These are phyloP conservation scores for Mercenaria mercenaria DNA, from an alignment of 1,140 invertebrate genomes.

Conservation along the genomic window DNA sequence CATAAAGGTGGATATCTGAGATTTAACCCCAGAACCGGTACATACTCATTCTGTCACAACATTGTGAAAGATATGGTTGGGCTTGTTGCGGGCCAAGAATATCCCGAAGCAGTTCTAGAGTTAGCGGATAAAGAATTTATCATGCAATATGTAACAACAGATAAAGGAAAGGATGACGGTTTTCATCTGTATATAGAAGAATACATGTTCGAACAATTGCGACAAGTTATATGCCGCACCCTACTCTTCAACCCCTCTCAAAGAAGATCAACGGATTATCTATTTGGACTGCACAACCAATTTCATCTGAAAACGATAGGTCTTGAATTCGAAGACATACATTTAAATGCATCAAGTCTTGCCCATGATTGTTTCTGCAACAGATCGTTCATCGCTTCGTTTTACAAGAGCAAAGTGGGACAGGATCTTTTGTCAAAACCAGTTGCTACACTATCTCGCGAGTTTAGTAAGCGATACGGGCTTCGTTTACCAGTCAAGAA, in stretches of 20 bases:
- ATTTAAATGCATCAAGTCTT: neutral
- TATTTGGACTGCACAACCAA: too few relatives aligned
- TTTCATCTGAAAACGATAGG: too few relatives aligned
- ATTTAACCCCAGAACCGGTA: neutral
- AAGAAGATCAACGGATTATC: too few relatives aligned
- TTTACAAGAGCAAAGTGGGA: neutral
- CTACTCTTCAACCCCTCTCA: neutral
- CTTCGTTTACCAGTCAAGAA: neutral
- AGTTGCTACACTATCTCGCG: neutral
- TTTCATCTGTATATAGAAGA: neutral
- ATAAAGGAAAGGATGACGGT: neutral
- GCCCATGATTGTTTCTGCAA: neutral
- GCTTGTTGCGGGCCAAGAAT: conserved; percentile 15
- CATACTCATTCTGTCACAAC: conserved; percentile 12
- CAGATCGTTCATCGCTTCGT: neutral
- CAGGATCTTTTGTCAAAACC: neutral
- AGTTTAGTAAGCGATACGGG: neutral
- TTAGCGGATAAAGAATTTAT: conserved; percentile 6
- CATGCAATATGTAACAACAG: neutral
- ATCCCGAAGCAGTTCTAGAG: neutral
- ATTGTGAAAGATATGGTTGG: conserved; percentile 28
- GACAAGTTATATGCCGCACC: neutral
- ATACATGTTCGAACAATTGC: neutral
- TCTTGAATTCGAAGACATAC: too few relatives aligned
- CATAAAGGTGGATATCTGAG: neutral